phyloP scores from a whole-genome alignment of 2,113 vertebrate species.

The Apus apus region DNA sequence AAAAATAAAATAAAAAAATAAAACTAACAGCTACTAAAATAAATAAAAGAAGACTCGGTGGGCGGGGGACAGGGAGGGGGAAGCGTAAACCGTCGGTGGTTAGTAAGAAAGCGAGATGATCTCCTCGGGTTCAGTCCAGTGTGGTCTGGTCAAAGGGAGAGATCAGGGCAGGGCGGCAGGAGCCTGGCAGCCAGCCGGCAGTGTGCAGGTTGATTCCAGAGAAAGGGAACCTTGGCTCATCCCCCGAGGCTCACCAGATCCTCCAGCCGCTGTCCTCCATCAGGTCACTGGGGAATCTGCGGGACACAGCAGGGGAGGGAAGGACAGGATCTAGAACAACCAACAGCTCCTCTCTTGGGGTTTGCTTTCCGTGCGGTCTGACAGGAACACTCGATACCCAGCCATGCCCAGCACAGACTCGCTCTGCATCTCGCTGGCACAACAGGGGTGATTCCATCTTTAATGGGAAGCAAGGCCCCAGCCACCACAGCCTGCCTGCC shows the following conservation, averaged over 20 bases:
- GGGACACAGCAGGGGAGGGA: conserved; percentile 20
- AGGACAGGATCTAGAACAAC: not conserved
- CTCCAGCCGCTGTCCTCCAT: conserved; percentile 76
- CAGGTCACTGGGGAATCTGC: conserved; percentile 72
- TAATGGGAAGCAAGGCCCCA: not conserved
- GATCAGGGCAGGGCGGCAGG: conserved; percentile 68
- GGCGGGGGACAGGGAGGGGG: conserved; percentile 20
- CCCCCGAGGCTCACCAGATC: conserved; percentile 75
- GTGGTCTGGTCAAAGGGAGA: conserved; percentile 77
- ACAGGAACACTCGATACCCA: not conserved
- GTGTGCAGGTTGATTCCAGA: conserved; percentile 73
- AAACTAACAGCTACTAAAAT: conserved; percentile 79
- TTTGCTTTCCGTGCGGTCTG: fast-evolving
- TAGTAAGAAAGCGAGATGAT: conserved; percentile 83
- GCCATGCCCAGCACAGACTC: not conserved
- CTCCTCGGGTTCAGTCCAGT: conserved; percentile 73
- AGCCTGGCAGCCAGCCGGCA: conserved; percentile 75
- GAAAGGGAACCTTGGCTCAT: conserved; percentile 72
- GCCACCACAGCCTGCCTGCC: not conserved
- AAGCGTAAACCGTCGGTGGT: conserved; percentile 76
- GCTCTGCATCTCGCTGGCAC: not conserved
- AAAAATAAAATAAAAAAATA: conserved; percentile 75
- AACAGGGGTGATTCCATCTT: not conserved
- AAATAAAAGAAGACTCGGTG: conserved; percentile 77
- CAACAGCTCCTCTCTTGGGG: not conserved